Percentiles rank a stretch among this genome's conserved stretches.
phyloP scores from a whole-genome alignment of 2,888 invertebrate genomes.

The Notodromas monacha region DNA sequence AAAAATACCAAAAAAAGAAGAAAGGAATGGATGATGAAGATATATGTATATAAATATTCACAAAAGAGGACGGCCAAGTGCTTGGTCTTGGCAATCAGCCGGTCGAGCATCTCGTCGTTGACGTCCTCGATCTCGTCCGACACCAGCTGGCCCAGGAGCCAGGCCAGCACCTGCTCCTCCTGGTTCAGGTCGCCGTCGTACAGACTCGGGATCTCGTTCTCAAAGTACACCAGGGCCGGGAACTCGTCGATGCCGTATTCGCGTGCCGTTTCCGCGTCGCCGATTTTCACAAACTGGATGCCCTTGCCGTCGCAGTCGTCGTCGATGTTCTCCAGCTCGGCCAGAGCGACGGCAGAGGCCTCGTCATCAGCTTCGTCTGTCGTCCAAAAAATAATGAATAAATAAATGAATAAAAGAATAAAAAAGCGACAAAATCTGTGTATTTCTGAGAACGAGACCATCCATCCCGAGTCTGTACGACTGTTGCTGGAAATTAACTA shows the following conservation, averaged over 20 bases:
- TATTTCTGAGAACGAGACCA: neutral
- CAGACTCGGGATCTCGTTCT: constrained; percentile 64
- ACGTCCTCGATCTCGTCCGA: constrained; percentile 16
- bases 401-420: constrained; percentile 5
- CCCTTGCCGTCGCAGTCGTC: constrained; percentile 71
- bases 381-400: constrained; percentile 9
- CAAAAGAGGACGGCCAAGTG: constrained; percentile 17
- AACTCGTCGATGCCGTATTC: constrained; percentile 52
- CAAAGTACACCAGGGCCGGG: constrained; percentile 66
- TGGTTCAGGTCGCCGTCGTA: constrained; percentile 78
- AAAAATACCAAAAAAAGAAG: neutral
- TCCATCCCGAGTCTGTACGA: neutral
- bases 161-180: constrained; percentile 76
- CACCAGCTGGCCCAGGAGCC: constrained; percentile 48
- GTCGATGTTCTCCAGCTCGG: constrained; percentile 64
- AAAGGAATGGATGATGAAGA: constrained; percentile 7
- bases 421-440: constrained; percentile 7
- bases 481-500: too few relatives aligned
- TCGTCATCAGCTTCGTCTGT: constrained; percentile 67
- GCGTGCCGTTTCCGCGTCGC: constrained; percentile 43
- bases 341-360: constrained; percentile 49
- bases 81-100: constrained; percentile 14
- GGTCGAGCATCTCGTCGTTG: constrained; percentile 15
- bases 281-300: constrained; percentile 72
- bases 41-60: too few relatives aligned